phyloP scores from a whole-genome alignment of 2,888 invertebrate genomes.

The Drosophila nigricruria region DNA sequence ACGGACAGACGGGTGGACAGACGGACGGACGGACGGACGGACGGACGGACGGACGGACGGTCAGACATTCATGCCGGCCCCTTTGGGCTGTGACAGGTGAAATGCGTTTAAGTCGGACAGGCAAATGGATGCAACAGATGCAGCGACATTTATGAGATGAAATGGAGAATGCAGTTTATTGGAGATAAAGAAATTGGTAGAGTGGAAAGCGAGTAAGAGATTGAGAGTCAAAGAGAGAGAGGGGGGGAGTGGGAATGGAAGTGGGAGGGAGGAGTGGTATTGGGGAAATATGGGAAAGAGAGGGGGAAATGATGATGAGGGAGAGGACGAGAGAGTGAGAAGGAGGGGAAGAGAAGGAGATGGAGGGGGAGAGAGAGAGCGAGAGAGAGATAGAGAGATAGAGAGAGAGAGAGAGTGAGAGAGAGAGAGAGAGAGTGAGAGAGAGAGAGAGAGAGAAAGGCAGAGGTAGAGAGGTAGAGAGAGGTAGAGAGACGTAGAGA shows the following conservation, averaged over 20 bases:
- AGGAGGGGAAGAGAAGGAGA: not conserved
- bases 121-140: constrained; percentile 42
- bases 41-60: not conserved
- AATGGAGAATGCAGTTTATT: not conserved
- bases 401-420: too few species aligned
- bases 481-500: fast-evolving
- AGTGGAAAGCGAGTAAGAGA: not conserved
- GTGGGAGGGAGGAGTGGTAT: too few species aligned
- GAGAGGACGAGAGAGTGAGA: not conserved
- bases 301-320: not conserved
- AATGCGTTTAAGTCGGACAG: constrained; percentile 18
- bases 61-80: not conserved
- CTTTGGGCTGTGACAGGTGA: constrained; percentile 30
- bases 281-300: too few species aligned
- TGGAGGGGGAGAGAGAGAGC: fast-evolving
- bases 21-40: not conserved
- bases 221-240: not conserved
- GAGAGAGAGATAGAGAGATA: not conserved
- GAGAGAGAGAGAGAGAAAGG: not conserved
- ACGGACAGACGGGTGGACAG: not conserved
- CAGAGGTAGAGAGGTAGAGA: not conserved
- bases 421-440: not conserved
- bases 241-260: not conserved
- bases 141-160: constrained; percentile 30
- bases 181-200: not conserved